phyloP scores from a whole-genome alignment of 2,888 invertebrate species.

The Calameuta filiformis region DNA sequence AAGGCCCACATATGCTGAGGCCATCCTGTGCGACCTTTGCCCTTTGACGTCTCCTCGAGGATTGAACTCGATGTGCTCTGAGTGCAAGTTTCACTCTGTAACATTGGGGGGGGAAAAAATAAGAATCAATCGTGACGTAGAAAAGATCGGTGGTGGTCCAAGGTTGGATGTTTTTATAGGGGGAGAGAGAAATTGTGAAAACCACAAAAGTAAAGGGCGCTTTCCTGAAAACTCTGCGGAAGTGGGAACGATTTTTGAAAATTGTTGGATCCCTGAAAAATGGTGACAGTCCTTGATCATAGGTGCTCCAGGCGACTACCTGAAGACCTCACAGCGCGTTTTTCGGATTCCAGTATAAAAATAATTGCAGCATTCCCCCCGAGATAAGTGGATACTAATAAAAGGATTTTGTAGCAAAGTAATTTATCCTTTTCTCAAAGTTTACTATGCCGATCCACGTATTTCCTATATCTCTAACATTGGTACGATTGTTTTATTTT shows the following conservation, averaged over 20 bases:
- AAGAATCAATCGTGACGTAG: not conserved
- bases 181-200: not conserved
- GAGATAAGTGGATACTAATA: not conserved
- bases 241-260: not conserved
- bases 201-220: not conserved
- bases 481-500: not conserved
- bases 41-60: slow-evolving; percentile 63
- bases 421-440: not conserved
- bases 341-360: not conserved
- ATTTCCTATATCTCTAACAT: not conserved
- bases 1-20: slow-evolving; percentile 97
- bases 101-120: slow-evolving; percentile 13
- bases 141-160: not conserved
- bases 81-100: slow-evolving; percentile 57
- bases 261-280: not conserved
- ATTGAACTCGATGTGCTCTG: slow-evolving; percentile 42
- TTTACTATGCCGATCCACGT: not conserved
- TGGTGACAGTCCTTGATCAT: not conserved
- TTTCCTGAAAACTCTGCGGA: not conserved
- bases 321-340: not conserved
- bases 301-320: not conserved
- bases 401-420: not conserved
- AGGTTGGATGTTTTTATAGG: not conserved
- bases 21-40: slow-evolving; percentile 95
- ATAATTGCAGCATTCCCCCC: not conserved